Evolutionary conservation across 2,888 invertebrate species (phyloP).

Genomic region (Cecidostiba fungosa): DNA sequence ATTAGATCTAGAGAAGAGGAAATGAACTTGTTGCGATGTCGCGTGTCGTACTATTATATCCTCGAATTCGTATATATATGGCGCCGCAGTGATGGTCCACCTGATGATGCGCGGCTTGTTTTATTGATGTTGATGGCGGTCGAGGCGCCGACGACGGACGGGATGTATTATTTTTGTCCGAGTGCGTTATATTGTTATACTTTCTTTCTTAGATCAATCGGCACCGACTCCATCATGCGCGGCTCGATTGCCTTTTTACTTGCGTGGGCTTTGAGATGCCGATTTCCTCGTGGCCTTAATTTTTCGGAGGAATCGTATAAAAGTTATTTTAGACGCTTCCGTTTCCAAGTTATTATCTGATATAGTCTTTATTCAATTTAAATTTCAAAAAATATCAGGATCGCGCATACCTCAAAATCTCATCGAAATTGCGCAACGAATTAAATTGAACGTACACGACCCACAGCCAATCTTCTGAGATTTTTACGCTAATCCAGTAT

Average conservation of each 20-base stretch:
- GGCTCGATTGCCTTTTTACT: background rate
- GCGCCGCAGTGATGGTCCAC: slow-evolving; percentile 7
- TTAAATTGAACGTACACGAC: no score
- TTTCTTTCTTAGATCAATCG: slow-evolving; percentile 4
- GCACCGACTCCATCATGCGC: background rate
- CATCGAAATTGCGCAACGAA: no score
- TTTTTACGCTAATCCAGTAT: background rate
- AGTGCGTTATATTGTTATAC: background rate
- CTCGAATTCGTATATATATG: slow-evolving; percentile 15
- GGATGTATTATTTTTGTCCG: background rate
- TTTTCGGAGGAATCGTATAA: slow-evolving; percentile 10
- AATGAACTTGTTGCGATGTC: slow-evolving; percentile 24
- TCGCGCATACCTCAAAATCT: no score
- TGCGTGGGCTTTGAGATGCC: background rate
- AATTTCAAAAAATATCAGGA: no score
- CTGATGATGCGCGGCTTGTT: slow-evolving; percentile 9
- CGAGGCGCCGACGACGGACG: slow-evolving; percentile 24
- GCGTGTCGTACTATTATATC: background rate
- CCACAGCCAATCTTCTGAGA: no score
- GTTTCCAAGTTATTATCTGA: no score
- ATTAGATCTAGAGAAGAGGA: slow-evolving; percentile 11
- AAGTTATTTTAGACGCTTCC: background rate
- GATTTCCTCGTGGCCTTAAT: slow-evolving; percentile 15
- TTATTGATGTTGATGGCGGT: slow-evolving; percentile 24
- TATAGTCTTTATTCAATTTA: no score